Conservation (phyloP, 2,888 invertebrate genomes). For the Coenonympha arcania region DNA sequence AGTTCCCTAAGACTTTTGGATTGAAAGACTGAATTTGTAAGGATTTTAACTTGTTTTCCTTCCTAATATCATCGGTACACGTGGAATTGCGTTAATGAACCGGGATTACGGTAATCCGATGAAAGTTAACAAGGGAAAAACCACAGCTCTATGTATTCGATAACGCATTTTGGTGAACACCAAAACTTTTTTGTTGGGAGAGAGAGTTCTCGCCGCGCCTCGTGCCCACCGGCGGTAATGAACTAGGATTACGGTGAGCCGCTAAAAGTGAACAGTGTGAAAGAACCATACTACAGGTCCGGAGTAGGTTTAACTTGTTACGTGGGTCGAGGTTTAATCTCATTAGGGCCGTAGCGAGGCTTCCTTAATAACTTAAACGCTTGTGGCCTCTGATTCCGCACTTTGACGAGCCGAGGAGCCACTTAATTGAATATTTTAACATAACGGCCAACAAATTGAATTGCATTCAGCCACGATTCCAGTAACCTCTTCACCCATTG, state of each 20-base stretch:
- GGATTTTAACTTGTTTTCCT: too few relatives aligned
- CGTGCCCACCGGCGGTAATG: slow-evolving; percentile 14
- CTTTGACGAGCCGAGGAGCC: slow-evolving; percentile 37
- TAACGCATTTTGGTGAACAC: not conserved
- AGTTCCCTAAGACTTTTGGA: too few relatives aligned
- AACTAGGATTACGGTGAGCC: slow-evolving; percentile 23
- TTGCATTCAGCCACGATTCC: slow-evolving; percentile 6
- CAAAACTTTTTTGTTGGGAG: not conserved
- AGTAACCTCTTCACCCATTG: not conserved
- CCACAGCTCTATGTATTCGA: not conserved
- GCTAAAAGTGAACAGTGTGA: slow-evolving; percentile 20
- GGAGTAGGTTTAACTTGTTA: slow-evolving; percentile 26
- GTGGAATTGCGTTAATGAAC: not conserved
- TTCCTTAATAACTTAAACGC: slow-evolving; percentile 62
- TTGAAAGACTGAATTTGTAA: too few relatives aligned
- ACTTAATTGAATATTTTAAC: slow-evolving; percentile 46
- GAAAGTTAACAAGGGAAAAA: slow-evolving; percentile 1
- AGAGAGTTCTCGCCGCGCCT: not conserved
- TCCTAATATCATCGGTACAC: not conserved
- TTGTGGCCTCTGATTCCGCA: slow-evolving; percentile 44
- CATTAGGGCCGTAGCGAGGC: slow-evolving; percentile 58
- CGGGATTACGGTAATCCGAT: not conserved
- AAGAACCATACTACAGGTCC: slow-evolving; percentile 21
- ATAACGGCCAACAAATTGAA: slow-evolving; percentile 29
- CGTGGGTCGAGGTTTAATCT: slow-evolving; percentile 50